Evolutionary conservation across 2,797 vertebrate species (phyloP).

Genomic region (Botia almorhae): DNA sequence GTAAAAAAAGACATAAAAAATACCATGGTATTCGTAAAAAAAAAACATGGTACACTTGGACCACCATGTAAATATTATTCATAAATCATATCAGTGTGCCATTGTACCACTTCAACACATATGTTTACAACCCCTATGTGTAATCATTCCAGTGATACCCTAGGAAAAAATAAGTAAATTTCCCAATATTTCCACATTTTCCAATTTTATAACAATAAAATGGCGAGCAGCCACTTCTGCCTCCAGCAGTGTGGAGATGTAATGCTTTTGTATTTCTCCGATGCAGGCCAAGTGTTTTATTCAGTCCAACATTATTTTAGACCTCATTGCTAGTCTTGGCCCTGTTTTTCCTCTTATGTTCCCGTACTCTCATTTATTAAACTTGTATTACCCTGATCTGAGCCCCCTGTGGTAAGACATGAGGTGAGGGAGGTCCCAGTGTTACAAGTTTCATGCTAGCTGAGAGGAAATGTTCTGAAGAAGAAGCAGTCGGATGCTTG

Average conservation of each 20-base stretch:
- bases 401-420: not conserved
- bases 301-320: not conserved
- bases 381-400: not conserved
- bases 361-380: not conserved
- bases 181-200: no score
- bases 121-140: no score
- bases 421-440: not conserved
- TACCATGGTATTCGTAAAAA: not conserved
- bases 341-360: not conserved
- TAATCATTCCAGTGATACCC: no score
- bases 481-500: not conserved
- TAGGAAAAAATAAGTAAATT: no score
- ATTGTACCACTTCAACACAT: no score
- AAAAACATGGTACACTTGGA: no score
- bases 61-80: no score
- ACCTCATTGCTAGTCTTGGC: not conserved
- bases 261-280: not conserved
- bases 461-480: constrained; percentile 1
- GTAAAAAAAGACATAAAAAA: no score
- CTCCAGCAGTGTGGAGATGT: not conserved
- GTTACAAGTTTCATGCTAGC: not conserved
- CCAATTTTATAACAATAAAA: no score
- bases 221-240: no score
- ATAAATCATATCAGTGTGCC: no score
- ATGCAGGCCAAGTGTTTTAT: not conserved